A percentile compares a stretch with the other conserved stretches of the same genome.
phyloP scores from a whole-genome alignment of 2,113 vertebrate genomes.

The Addax nasomaculatus region DNA sequence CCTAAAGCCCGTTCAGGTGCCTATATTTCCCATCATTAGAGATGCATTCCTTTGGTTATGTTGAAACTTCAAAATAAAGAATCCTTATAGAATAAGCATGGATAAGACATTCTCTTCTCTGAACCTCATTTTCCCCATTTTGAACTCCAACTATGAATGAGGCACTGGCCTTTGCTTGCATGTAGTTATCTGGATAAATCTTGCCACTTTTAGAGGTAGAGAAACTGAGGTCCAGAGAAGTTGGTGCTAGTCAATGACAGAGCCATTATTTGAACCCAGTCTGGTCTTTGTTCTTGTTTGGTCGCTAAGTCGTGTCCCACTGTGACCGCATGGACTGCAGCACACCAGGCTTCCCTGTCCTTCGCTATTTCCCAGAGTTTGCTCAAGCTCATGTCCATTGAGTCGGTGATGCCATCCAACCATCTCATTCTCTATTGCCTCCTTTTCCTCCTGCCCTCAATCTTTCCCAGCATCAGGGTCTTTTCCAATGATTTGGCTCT shows the following conservation, averaged over 20 bases:
- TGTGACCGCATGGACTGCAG: background rate
- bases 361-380: background rate
- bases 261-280: background rate
- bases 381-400: background rate
- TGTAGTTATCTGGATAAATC: background rate
- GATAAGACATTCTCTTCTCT: background rate
- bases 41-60: background rate
- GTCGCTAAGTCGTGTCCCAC: accelerated
- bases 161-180: background rate
- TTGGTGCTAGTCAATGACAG: background rate
- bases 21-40: background rate
- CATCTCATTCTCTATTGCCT: background rate
- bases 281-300: background rate
- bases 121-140: background rate
- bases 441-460: background rate
- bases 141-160: background rate
- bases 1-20: background rate
- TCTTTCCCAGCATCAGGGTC: background rate
- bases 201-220: background rate
- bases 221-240: background rate
- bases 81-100: background rate
- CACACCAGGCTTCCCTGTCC: background rate
- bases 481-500: background rate
- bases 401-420: background rate
- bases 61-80: background rate